Evolutionary conservation across 2,797 vertebrate genomes (phyloP).

Genomic region (Danio kyathit): DNA sequence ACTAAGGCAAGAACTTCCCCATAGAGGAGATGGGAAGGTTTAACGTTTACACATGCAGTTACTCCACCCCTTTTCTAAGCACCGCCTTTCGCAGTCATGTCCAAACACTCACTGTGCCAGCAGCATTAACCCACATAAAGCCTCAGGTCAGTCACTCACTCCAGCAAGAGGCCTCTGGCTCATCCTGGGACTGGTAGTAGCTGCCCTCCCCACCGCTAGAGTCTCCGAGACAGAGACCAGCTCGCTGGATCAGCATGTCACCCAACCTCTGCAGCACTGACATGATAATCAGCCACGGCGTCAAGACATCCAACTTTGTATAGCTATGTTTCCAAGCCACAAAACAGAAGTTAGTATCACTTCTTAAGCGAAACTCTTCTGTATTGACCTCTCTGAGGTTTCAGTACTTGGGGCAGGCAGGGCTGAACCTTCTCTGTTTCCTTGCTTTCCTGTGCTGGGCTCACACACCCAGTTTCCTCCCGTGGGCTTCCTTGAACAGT

Average conservation of each 20-base stretch:
- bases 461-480: conserved; percentile 76
- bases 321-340: neutral
- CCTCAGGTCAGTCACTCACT: conserved; percentile 74
- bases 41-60: conserved; percentile 31
- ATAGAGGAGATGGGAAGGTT: conserved; percentile 9
- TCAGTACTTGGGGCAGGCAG: conserved; percentile 53
- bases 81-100: conserved; percentile 43
- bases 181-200: conserved; percentile 73
- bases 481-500: conserved; percentile 67
- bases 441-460: conserved; percentile 76
- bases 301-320: conserved; percentile 9
- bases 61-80: conserved; percentile 29
- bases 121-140: conserved; percentile 58
- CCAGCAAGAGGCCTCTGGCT: conserved; percentile 73
- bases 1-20: conserved; percentile 1
- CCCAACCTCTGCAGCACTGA: conserved; percentile 79
- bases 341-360: neutral
- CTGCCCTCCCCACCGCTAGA: conserved; percentile 65
- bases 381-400: conserved; percentile 22
- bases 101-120: conserved; percentile 29
- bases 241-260: conserved; percentile 77
- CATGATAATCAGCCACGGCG: conserved; percentile 64
- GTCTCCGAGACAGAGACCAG: conserved; percentile 74
- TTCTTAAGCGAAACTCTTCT: conserved; percentile 5
- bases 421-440: conserved; percentile 73